Percentiles rank a stretch among this genome's conserved stretches.
Conservation (phyloP, 2,797 vertebrate genomes). For the Liparis tanakae region DNA sequence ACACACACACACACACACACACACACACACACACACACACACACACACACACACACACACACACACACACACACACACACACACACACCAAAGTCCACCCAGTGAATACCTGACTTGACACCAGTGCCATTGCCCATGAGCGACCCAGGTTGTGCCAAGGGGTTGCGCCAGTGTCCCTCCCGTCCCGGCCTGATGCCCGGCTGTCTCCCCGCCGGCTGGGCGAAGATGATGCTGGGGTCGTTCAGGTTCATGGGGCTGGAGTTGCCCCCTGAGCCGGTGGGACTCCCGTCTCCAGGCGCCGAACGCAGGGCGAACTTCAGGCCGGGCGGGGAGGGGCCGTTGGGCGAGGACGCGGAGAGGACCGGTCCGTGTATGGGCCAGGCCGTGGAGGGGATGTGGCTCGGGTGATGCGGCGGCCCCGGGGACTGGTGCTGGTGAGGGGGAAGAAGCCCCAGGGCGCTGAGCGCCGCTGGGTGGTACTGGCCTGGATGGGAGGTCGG, state of each 20-base stretch:
- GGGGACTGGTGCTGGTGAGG: conserved; percentile 85
- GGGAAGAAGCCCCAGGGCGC: conserved; percentile 89
- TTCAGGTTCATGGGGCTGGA: conserved; percentile 90
- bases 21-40: no score
- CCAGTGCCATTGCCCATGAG: conserved; percentile 94
- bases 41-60: no score
- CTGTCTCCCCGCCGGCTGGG: conserved; percentile 93
- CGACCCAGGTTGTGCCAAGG: conserved; percentile 87
- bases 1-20: no score
- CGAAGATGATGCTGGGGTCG: conserved; percentile 99
- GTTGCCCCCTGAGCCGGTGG: conserved; percentile 73
- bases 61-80: no score
- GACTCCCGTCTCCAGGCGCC: conserved; percentile 69
- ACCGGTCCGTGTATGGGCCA: conserved; percentile 94
- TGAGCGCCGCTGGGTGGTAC: conserved; percentile 86
- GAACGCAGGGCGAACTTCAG: conserved; percentile 87
- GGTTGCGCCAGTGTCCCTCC: conserved; percentile 94
- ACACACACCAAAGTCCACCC: conserved; percentile 56
- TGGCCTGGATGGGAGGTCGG: conserved; percentile 89
- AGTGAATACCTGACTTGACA: conserved; percentile 91
- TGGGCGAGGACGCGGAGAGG: conserved; percentile 84
- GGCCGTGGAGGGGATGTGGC: conserved; percentile 85
- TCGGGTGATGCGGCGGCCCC: conserved; percentile 74
- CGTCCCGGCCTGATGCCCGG: conserved; percentile 83
- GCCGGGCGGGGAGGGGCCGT: conserved; percentile 81